Evolutionary conservation across 2,888 invertebrate genomes (phyloP).

Genomic region (Apocheima hispidaria): DNA sequence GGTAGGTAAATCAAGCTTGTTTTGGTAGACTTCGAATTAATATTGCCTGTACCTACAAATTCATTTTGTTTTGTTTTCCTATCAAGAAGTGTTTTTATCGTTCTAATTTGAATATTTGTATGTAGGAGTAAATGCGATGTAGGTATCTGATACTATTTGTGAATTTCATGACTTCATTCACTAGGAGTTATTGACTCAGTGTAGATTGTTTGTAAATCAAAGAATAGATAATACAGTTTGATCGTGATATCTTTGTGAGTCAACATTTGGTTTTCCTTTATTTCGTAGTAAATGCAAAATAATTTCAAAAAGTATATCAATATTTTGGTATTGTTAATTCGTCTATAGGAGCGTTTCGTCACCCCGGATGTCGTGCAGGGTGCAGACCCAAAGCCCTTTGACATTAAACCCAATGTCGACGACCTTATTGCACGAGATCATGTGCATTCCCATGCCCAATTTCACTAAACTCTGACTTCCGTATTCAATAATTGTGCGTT

Average conservation of each 20-base stretch:
- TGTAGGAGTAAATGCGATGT: not conserved
- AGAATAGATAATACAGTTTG: constrained; percentile 15
- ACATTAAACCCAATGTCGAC: constrained; percentile 37
- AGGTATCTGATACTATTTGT: constrained; percentile 1
- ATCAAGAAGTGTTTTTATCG: constrained; percentile 1
- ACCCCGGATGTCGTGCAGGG: constrained; percentile 15
- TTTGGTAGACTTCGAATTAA: constrained; percentile 11
- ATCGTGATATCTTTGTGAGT: constrained; percentile 17
- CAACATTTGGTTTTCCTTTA: constrained; percentile 11
- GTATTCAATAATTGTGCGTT: constrained; percentile 21
- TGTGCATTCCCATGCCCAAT: constrained; percentile 40
- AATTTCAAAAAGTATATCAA: not conserved
- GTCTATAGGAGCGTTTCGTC: not conserved
- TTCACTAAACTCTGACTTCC: constrained; percentile 33
- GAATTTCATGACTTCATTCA: constrained; percentile 11
- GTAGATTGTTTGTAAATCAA: constrained; percentile 22
- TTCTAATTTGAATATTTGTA: constrained; percentile 12
- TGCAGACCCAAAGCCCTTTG: constrained; percentile 30
- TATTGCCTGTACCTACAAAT: constrained; percentile 1
- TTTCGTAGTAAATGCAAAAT: constrained; percentile 1
- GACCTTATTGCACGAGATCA: constrained; percentile 34
- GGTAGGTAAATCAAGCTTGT: constrained; percentile 41
- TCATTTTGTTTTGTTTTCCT: constrained; percentile 1
- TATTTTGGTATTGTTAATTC: not conserved
- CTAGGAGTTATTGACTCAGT: constrained; percentile 20